phyloP scores from a whole-genome alignment of 2,113 vertebrate species.

The Ursus arctos region DNA sequence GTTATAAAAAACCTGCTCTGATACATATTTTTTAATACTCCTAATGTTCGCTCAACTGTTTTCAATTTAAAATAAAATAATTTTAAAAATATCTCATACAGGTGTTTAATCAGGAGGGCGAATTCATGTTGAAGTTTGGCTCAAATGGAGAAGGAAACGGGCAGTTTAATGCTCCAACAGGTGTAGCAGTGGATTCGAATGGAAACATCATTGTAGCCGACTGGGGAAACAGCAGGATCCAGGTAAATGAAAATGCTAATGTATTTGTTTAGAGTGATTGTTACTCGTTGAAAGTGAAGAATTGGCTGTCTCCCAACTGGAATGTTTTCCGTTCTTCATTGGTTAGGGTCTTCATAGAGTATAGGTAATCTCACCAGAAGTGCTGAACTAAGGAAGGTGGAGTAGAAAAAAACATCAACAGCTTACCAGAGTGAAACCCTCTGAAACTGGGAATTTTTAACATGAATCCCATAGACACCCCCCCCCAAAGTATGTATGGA shows the following conservation, averaged over 20 bases:
- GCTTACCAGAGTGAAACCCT: neutral
- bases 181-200: constrained; percentile 97
- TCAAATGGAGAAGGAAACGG: constrained; percentile 99
- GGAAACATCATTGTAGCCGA: constrained; percentile 99
- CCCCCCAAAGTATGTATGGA: neutral
- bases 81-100: constrained; percentile 76
- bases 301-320: neutral
- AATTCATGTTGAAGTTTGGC: constrained; percentile 98
- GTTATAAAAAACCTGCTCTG: neutral
- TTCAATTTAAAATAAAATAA: neutral
- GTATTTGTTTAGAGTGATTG: neutral
- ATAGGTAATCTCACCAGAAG: neutral
- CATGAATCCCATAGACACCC: neutral
- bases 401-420: neutral
- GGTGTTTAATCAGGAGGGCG: constrained; percentile 99
- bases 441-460: neutral
- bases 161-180: constrained; percentile 98
- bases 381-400: neutral
- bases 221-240: constrained; percentile 99
- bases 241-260: constrained; percentile 87
- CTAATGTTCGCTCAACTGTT: constrained; percentile 15
- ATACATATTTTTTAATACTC: neutral
- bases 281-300: neutral
- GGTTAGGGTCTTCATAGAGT: neutral
- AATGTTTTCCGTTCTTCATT: constrained; percentile 37